Conservation (phyloP, 2,888 invertebrate species). For the Cataglyphis livida region DNA sequence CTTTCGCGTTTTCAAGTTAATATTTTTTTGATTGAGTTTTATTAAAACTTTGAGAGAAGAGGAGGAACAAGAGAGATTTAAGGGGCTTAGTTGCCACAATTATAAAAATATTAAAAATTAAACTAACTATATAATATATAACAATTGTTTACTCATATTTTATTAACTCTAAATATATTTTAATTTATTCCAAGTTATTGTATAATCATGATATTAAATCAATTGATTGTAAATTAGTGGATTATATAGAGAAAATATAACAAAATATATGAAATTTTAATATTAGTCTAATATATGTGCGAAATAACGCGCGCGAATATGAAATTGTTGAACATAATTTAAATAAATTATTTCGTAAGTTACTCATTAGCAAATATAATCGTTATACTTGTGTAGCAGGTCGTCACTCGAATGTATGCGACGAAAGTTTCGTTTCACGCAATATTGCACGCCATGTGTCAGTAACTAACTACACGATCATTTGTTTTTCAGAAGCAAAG, state of each 20-base stretch:
- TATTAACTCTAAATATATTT: constrained; percentile 21
- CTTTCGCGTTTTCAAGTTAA: background rate
- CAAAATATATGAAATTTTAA: constrained; percentile 27
- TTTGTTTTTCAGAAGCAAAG: background rate
- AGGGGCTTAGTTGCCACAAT: background rate
- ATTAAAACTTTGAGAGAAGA: constrained; percentile 4
- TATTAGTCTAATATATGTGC: background rate
- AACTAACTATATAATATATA: background rate
- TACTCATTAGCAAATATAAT: constrained; percentile 43
- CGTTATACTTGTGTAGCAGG: constrained; percentile 2
- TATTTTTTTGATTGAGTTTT: constrained; percentile 16
- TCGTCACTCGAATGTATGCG: background rate
- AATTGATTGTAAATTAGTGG: constrained; percentile 12
- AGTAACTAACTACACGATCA: background rate
- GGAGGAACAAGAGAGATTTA: background rate
- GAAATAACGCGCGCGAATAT: background rate
- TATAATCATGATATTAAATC: background rate
- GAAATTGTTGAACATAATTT: constrained; percentile 19
- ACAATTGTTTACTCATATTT: constrained; percentile 20
- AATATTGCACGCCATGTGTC: constrained; percentile 17
- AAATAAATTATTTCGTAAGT: constrained; percentile 39
- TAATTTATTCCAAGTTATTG: constrained; percentile 35
- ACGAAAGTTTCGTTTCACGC: constrained; percentile 28
- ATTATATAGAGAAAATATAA: constrained; percentile 18
- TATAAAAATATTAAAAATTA: constrained; percentile 29